Evolutionary conservation across 2,113 vertebrate species (phyloP), one percentile per base, ranked within the genome.

Genomic region (Microtus montanus): DNA sequence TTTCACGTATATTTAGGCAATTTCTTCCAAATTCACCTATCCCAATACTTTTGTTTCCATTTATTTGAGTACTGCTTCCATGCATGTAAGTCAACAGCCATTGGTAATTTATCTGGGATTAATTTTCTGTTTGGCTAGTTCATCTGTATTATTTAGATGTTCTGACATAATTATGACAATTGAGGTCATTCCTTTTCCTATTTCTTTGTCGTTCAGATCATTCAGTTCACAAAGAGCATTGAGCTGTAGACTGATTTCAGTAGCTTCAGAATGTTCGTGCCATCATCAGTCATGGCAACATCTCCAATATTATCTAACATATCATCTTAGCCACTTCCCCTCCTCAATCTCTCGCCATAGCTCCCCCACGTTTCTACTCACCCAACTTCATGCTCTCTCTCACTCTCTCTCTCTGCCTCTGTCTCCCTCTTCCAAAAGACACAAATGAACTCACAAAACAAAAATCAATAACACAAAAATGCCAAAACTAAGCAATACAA

Each of bases 41-140:
- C 89, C 98, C 98, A n/a, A 99, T 99, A 64, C 99, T 99, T 89
- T 99, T 98, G 86, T 99, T 99, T 98, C 99, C 99, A 93, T 98
- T 99, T 96, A 99, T 99, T 98, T 99, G 99, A 58, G 98, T 90
- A 99, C 99, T 3, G 99, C 99, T 98, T 98, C 99, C 99, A 99
- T 99, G 99, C 99, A 99, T 92, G 99, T 99, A 97, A 99, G 98
- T 86, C 99, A 98, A 96, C 99, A 99, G 15, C 68, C 15, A 97
- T 99, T 99, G 93, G 8, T 38, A 73, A 14, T 10, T 75, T 41
- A 75, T 28, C 44, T 74, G 99, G 99, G 94, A 99, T 99, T 95
- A 99, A 99, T 98, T n/a, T 98, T 99, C 98, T 99, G 99, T 97
- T 99, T 99, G 91, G 99, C 99, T 90, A 99, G 98, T 95, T 99